Evolutionary conservation across 2,888 invertebrate genomes (phyloP).

Genomic region (Pollenia griseotomentosa): DNA sequence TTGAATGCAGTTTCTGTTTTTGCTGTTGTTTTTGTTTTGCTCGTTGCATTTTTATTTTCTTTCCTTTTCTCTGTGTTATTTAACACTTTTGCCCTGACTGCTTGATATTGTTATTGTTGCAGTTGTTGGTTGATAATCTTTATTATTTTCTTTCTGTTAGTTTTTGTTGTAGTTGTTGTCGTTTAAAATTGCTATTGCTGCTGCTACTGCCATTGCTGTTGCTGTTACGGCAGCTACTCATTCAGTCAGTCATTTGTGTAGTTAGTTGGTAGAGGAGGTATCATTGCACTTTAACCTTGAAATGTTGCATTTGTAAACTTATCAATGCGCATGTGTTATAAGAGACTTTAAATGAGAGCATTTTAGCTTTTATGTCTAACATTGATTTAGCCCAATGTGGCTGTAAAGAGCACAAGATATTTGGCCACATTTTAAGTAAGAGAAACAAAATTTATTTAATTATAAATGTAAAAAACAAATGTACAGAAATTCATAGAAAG

Average conservation of each 20-base stretch:
- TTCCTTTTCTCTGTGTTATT: constrained; percentile 49
- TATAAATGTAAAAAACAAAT: constrained; percentile 7
- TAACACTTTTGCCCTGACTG: constrained; percentile 49
- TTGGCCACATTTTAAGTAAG: constrained; percentile 32
- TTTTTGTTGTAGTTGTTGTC: constrained; percentile 41
- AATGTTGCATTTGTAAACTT: constrained; percentile 74
- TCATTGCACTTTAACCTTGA: constrained; percentile 85
- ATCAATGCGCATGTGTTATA: constrained; percentile 74
- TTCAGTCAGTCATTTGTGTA: constrained; percentile 25
- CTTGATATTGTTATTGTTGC: not conserved
- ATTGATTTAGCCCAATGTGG: not conserved
- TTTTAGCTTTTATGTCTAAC: constrained; percentile 10
- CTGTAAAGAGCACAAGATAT: constrained; percentile 55
- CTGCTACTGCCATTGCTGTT: not conserved
- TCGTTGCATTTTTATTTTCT: constrained; percentile 34
- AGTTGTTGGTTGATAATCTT: constrained; percentile 56
- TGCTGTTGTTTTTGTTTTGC: constrained; percentile 11
- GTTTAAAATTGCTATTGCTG: not conserved
- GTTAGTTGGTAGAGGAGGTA: constrained; percentile 74
- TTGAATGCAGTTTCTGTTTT: constrained; percentile 64
- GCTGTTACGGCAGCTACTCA: constrained; percentile 13
- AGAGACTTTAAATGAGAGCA: constrained; percentile 44
- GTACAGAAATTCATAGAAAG: constrained; percentile 50
- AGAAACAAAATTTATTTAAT: constrained; percentile 31
- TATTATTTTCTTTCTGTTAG: constrained; percentile 39